Conservation (phyloP, 1,140 invertebrate species). For the Globodera rostochiensis region DNA sequence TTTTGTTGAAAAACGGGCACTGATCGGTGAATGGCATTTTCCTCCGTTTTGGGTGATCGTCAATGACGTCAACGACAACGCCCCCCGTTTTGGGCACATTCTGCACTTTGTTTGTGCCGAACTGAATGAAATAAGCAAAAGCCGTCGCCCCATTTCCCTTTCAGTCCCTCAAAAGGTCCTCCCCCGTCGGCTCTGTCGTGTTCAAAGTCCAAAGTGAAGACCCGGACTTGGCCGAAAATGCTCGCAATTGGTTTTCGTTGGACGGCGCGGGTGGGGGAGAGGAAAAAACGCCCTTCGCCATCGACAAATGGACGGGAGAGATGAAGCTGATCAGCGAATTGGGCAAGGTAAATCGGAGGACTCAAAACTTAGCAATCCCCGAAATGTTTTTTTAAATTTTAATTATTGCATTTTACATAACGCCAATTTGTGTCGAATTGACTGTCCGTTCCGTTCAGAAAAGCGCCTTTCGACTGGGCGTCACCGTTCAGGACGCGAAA, state of each 20-base stretch:
- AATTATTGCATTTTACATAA: too few species aligned
- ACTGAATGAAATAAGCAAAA: neutral
- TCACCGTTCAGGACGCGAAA: conserved; percentile 1
- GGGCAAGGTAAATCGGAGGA: neutral
- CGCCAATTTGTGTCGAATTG: too few species aligned
- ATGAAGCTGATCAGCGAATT: neutral
- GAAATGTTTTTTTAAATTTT: too few species aligned
- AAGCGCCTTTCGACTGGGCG: neutral
- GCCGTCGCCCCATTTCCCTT: neutral
- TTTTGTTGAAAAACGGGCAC: neutral
- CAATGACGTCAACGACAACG: conserved; percentile 17
- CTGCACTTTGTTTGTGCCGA: neutral
- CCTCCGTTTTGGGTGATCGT: conserved; percentile 1
- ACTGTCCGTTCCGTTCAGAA: neutral
- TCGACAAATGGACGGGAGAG: neutral
- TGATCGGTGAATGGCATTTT: neutral
- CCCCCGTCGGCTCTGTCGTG: neutral
- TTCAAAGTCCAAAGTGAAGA: conserved; percentile 1
- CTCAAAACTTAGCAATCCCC: neutral
- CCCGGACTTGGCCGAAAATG: conserved; percentile 5
- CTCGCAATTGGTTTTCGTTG: conserved; percentile 1
- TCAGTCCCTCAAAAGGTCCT: neutral
- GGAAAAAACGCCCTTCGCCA: neutral
- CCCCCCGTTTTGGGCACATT: conserved; percentile 15
- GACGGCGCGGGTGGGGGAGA: neutral